Base-by-base conservation (phyloP, 2,797 vertebrate genomes). In the Ammospiza maritima region DNA sequence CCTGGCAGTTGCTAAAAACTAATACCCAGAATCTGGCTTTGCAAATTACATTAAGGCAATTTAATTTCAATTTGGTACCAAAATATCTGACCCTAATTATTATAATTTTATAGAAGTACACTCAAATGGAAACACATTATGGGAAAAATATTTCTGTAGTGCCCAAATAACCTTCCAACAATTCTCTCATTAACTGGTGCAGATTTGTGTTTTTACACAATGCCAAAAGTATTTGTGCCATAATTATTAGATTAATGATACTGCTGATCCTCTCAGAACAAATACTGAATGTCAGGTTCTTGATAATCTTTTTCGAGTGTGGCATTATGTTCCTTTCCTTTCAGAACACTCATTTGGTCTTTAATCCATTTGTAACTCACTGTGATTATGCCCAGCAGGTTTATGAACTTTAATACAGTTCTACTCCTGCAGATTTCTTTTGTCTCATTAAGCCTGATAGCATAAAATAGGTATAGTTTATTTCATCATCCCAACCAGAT, bases 51-150 rank as follows among this genome's bases (percentile, higher is more conserved):
- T 93, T 30, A 89, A 84, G 40, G 36, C 44, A 42, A 62, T 56
- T 7, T 81, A 83, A 70, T 94, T 95, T 81, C 48, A 88, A 61
- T 83, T 92, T 91, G 83, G 20, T 34, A 81, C 36, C 15, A 80
- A 91, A 96, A 70, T 91, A 62, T 58, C 67, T 83, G 75, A 81
- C 89, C 81, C 15, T 92, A 69, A 89, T 89, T 88, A 85, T 48
- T 61, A 51, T 80, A 83, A 83, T 91, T 82, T 77, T 25, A 53
- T 80, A 77, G 56, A 42, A 57, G 6, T 69, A 74, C 18, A 74
- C 21, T 77, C 38, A 88, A 71, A 61, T 80, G 10, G 61, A 92
- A 89, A 77, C 44, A 80, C 16, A 60, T 53, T 83, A 53, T 66
- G 25, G 30, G 26, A 61, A 83, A 87, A 89, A 77, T 61, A 61